Evolutionary conservation across 2,113 vertebrate genomes (phyloP).

Genomic region (Bungarus multicinctus): DNA sequence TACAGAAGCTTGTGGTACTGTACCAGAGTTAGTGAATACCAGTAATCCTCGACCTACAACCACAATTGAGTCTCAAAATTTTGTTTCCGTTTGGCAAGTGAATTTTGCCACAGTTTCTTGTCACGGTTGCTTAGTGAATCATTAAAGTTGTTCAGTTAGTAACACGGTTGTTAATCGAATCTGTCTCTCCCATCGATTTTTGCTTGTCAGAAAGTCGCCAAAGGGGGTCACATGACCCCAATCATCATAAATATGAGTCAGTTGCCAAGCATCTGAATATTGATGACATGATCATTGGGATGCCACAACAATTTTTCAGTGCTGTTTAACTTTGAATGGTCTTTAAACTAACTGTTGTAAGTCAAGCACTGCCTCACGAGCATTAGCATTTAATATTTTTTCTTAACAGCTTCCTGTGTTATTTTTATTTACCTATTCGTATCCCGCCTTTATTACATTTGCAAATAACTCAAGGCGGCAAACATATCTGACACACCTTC

Average conservation of each 20-base stretch:
- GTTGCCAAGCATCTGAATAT: not conserved
- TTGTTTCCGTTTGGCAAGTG: not conserved
- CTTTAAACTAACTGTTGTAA: not conserved
- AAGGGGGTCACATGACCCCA: not conserved
- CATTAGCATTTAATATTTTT: not conserved
- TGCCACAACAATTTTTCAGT: not conserved
- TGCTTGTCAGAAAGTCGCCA: not conserved
- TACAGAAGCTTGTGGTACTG: not conserved
- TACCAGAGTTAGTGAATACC: not conserved
- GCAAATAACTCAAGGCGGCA: not conserved
- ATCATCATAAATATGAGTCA: not conserved
- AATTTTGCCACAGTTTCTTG: not conserved
- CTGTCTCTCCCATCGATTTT: not conserved
- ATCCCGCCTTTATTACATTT: too few species aligned
- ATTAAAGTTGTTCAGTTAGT: not conserved
- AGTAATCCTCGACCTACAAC: not conserved
- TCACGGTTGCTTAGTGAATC: not conserved
- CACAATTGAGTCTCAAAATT: not conserved
- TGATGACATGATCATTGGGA: not conserved
- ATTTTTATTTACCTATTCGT: too few species aligned
- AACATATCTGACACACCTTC: not conserved
- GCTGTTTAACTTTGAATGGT: not conserved
- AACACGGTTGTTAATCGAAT: not conserved
- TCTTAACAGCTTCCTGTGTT: not conserved
- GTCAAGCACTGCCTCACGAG: not conserved